These are phyloP conservation scores for Phrynosoma blainvillii DNA, from an alignment of 2,113 vertebrate species.

Conservation along the genomic window DNA sequence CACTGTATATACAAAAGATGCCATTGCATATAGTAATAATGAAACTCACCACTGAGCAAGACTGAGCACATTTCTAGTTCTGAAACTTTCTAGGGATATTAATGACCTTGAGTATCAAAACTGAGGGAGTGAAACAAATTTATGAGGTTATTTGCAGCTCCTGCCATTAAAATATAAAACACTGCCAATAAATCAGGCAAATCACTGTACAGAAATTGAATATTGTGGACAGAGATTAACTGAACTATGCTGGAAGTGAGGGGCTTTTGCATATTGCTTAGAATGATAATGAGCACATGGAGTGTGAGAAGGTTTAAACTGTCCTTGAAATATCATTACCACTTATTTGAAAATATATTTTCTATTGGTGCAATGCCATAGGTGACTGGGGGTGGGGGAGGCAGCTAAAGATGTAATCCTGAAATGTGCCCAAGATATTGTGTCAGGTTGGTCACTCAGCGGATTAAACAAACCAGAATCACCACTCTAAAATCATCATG, in stretches of 20 bases:
- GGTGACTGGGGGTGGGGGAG: no score
- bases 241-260: constrained; percentile 65
- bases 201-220: constrained; percentile 73
- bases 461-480: not conserved
- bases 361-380: constrained; percentile 55
- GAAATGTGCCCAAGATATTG: not conserved
- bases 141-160: constrained; percentile 65
- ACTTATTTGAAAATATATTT: constrained; percentile 68
- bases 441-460: not conserved
- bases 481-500: not conserved
- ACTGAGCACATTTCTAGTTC: constrained; percentile 70
- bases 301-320: constrained; percentile 57
- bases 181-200: constrained; percentile 74
- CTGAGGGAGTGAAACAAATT: constrained; percentile 70
- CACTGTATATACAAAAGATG: constrained; percentile 63
- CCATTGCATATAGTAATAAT: constrained; percentile 56
- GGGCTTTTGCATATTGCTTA: constrained; percentile 57
- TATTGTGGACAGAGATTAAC: constrained; percentile 69
- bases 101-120: constrained; percentile 67
- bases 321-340: constrained; percentile 76
- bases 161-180: constrained; percentile 65
- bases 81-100: constrained; percentile 64
- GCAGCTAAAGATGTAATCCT: not conserved
- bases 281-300: constrained; percentile 69
- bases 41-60: constrained; percentile 70